A percentile compares a stretch with the other conserved stretches of the same genome.
Evolutionary conservation across 2,113 vertebrate species (phyloP).

Genomic region (Scatophagus argus): DNA sequence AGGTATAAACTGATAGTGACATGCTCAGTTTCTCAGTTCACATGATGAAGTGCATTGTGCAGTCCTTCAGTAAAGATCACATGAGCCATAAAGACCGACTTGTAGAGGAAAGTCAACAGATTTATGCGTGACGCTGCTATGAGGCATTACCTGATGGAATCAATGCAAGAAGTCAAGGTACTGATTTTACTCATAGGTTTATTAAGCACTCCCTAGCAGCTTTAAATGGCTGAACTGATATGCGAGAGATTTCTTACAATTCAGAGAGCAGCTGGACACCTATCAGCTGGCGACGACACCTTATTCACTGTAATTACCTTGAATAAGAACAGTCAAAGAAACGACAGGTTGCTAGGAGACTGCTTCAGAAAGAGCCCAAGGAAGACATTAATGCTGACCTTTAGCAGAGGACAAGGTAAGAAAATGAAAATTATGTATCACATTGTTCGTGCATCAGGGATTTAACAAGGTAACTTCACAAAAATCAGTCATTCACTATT

Average conservation of each 20-base stretch:
- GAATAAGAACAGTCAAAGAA: conserved; percentile 49
- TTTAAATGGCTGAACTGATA: neutral
- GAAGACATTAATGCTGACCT: conserved; percentile 57
- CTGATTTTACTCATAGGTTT: conserved; percentile 12
- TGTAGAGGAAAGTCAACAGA: conserved; percentile 7
- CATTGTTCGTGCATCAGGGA: conserved; percentile 12
- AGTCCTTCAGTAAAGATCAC: neutral
- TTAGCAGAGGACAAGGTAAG: conserved; percentile 44
- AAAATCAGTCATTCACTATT: neutral
- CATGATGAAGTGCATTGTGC: neutral
- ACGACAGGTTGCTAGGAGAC: conserved; percentile 72
- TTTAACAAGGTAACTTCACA: neutral
- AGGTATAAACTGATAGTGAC: neutral
- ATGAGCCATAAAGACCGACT: neutral
- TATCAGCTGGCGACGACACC: neutral
- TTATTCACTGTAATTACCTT: conserved; percentile 48
- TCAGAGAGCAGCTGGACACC: conserved; percentile 10
- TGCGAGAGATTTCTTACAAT: neutral
- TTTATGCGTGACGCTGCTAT: neutral
- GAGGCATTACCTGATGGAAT: neutral
- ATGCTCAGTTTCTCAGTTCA: neutral
- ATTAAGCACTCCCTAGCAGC: neutral
- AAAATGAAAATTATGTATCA: conserved; percentile 34
- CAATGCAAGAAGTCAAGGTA: neutral
- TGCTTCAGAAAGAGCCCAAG: conserved; percentile 40